Percentiles rank a stretch among this genome's conserved stretches.
phyloP scores from a whole-genome alignment of 2,797 vertebrate species.

The Microctenopoma lineatum region DNA sequence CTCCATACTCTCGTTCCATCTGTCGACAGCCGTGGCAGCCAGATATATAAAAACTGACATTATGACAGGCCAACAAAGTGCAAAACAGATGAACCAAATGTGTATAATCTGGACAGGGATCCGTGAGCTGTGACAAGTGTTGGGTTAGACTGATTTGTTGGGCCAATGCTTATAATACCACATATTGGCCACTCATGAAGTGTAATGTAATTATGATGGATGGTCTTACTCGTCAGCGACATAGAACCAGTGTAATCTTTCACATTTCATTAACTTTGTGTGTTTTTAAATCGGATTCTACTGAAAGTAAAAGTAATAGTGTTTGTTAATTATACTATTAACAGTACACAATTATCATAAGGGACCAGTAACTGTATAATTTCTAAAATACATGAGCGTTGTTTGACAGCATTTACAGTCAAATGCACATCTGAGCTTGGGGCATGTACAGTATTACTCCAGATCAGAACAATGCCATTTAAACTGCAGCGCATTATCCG shows the following conservation, averaged over 20 bases:
- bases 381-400: not conserved
- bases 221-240: not conserved
- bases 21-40: constrained; percentile 44
- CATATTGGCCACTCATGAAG: not conserved
- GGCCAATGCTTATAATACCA: constrained; percentile 28
- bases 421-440: too few relatives aligned
- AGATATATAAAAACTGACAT: constrained; percentile 46
- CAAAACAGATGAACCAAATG: constrained; percentile 46
- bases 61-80: constrained; percentile 25
- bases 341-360: not conserved
- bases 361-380: not conserved
- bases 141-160: constrained; percentile 19
- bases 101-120: constrained; percentile 21
- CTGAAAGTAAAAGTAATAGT: not conserved
- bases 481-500: not conserved
- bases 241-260: not conserved
- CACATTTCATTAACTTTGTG: not conserved
- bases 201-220: constrained; percentile 12
- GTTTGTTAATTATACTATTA: not conserved
- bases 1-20: constrained; percentile 43
- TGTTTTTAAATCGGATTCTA: constrained; percentile 2
- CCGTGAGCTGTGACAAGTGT: constrained; percentile 28
- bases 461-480: constrained; percentile 8
- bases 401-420: not conserved
- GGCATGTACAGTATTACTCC: not conserved